Base-by-base conservation (phyloP, 2,797 vertebrate genomes). In the Chromobotia macracanthus region DNA sequence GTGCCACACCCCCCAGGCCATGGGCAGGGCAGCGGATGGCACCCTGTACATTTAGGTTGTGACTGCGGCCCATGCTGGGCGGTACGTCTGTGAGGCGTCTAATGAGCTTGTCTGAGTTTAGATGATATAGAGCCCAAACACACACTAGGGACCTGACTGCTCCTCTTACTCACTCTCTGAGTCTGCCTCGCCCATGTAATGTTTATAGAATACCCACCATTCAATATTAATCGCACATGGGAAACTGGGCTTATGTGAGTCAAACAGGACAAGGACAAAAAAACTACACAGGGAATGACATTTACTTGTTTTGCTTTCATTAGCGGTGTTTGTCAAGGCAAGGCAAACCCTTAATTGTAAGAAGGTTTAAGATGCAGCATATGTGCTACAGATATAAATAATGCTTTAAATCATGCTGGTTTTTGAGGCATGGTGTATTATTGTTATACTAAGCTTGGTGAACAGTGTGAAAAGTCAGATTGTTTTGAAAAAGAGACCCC, bases 11-110 rank as follows among this genome's bases (percentile, higher is more conserved):
- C 88, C 82, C 65, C 82, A 85, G 18, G 13, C 87, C 1, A 19
- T 84, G 85, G 28, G 0, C 77, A 63, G 7, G 91, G 92, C 50
- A 90, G 87, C 3, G n/a, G n/a, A n/a, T n/a, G 91, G 93, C 80
- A 93, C 89, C 10, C 84, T 94, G 66, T 86, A 53, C 50, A 76
- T 93, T 46, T 83, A 85, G 63, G 88, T 84, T 0, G 86, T 87
- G 4, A 87, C 23, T 11, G 44, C 10, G 0, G 86, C 88, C 18
- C 90, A 78, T 0, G 78, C 89, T 0, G 91, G 92, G 13, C 88
- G 85, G 79, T 88, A 91, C 66, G 67, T 67, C 35, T 94, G 90
- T 0, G 81, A 92, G 38, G 92, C 92, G 9, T 51, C 68, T 19
- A 93, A 91, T 3, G 51, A 88, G 60, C 88, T 90, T 2, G 91